phyloP scores from a whole-genome alignment of 2,888 invertebrate species.

The Caenorhabditis japonica region DNA sequence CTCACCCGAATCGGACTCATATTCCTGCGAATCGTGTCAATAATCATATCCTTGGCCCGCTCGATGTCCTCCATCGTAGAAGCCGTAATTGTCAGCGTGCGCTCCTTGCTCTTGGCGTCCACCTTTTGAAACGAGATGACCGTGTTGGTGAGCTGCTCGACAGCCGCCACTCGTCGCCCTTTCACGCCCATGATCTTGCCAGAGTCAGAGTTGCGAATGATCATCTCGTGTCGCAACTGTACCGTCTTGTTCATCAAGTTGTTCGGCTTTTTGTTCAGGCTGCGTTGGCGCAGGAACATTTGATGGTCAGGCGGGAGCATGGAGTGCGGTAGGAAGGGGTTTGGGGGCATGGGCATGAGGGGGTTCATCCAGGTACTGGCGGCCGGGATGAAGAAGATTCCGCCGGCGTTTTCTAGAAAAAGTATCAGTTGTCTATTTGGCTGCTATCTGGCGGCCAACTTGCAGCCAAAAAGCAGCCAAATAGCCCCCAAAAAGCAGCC shows the following conservation, averaged over 20 bases:
- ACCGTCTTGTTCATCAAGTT: constrained; percentile 56
- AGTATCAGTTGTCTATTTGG: too few species aligned
- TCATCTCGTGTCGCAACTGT: constrained; percentile 93
- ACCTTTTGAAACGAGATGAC: constrained; percentile 97
- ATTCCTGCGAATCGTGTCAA: constrained; percentile 93
- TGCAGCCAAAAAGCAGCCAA: too few species aligned
- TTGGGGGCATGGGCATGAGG: constrained; percentile 58
- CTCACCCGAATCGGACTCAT: constrained; percentile 81
- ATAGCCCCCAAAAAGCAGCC: too few species aligned
- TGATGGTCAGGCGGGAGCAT: constrained; percentile 55
- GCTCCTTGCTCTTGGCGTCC: constrained; percentile 92
- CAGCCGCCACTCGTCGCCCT: constrained; percentile 96
- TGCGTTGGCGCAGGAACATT: constrained; percentile 58
- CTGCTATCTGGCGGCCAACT: too few species aligned
- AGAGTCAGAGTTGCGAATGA: constrained; percentile 93
- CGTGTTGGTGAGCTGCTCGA: constrained; percentile 97
- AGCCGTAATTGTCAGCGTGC: constrained; percentile 94
- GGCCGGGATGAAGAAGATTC: constrained; percentile 70
- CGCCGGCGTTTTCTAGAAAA: constrained; percentile 47
- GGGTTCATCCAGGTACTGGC: constrained; percentile 62
- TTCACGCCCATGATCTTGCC: constrained; percentile 86
- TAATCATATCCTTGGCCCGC: constrained; percentile 92
- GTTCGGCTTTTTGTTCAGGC: constrained; percentile 53
- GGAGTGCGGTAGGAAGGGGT: constrained; percentile 58
- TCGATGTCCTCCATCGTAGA: constrained; percentile 92